A percentile compares a stretch with the other conserved stretches of the same genome.
Conservation (phyloP, 2,888 invertebrate genomes). For the Rhamnusium bicolor region DNA sequence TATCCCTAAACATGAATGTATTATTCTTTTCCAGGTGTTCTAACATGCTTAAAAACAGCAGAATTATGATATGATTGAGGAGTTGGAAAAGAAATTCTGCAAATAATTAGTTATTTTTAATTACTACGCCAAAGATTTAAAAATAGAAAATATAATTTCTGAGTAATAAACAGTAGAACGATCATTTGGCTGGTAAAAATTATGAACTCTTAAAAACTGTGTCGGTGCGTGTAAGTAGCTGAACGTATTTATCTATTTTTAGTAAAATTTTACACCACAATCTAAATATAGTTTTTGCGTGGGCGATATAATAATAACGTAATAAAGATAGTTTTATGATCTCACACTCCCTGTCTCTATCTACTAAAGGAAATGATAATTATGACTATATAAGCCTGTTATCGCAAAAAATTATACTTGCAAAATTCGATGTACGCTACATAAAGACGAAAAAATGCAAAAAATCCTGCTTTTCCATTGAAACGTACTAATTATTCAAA, state of each 20-base stretch:
- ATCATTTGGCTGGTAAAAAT: background rate
- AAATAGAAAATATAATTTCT: background rate
- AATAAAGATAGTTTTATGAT: slow-evolving; percentile 22
- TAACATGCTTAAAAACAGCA: too few species aligned
- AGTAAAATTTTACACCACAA: slow-evolving; percentile 17
- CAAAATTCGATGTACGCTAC: slow-evolving; percentile 40
- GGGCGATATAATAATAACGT: slow-evolving; percentile 21
- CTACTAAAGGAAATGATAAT: slow-evolving; percentile 38
- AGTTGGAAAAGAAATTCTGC: too few species aligned
- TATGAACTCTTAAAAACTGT: slow-evolving; percentile 1
- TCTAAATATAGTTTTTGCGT: slow-evolving; percentile 22
- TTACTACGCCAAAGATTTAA: background rate
- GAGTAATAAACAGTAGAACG: background rate
- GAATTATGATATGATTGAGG: too few species aligned
- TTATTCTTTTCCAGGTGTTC: too few species aligned
- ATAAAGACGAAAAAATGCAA: slow-evolving; percentile 47
- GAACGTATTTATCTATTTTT: slow-evolving; percentile 24
- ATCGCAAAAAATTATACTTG: slow-evolving; percentile 50
- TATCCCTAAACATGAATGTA: too few species aligned
- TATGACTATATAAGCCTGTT: slow-evolving; percentile 35
- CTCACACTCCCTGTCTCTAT: slow-evolving; percentile 31
- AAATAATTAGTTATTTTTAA: too few species aligned
- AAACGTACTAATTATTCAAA: slow-evolving; percentile 50
- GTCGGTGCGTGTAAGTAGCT: background rate
- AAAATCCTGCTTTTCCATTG: slow-evolving; percentile 49